Conservation (phyloP, 2,888 invertebrate species). For the Frankliniella intonsa region DNA sequence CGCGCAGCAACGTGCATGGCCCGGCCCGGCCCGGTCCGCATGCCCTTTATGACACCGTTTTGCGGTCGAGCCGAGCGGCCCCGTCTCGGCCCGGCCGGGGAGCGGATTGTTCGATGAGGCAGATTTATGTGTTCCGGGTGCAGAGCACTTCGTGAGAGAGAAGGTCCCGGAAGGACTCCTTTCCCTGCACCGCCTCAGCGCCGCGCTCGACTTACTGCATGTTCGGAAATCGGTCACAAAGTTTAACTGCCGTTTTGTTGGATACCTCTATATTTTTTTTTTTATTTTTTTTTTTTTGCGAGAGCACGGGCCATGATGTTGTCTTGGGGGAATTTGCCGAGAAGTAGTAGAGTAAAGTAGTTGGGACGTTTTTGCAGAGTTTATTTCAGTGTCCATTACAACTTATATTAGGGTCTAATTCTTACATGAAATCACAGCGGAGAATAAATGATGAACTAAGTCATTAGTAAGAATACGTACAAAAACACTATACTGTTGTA, state of each 20-base stretch:
- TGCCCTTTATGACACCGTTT: too few species aligned
- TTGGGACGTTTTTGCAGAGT: neutral
- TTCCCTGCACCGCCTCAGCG: neutral
- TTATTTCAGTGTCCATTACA: conserved; percentile 13
- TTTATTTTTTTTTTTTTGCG: too few species aligned
- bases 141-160: neutral
- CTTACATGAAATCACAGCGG: conserved; percentile 26
- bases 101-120: neutral
- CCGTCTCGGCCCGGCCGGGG: neutral
- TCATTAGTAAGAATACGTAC: conserved; percentile 22
- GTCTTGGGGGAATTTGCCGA: neutral
- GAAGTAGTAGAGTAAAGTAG: neutral
- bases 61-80: too few species aligned
- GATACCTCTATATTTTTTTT: too few species aligned
- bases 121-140: conserved; percentile 14
- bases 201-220: neutral
- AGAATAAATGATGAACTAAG: conserved; percentile 18
- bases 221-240: too few species aligned
- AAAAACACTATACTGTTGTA: neutral
- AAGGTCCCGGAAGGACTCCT: neutral
- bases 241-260: too few species aligned
- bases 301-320: too few species aligned
- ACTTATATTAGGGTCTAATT: conserved; percentile 9
- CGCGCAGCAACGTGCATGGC: too few species aligned
- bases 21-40: too few species aligned